Evolutionary conservation across 35 echinoderm and acorn worm genomes (phyloP).

Genomic region (Anneissia japonica): DNA sequence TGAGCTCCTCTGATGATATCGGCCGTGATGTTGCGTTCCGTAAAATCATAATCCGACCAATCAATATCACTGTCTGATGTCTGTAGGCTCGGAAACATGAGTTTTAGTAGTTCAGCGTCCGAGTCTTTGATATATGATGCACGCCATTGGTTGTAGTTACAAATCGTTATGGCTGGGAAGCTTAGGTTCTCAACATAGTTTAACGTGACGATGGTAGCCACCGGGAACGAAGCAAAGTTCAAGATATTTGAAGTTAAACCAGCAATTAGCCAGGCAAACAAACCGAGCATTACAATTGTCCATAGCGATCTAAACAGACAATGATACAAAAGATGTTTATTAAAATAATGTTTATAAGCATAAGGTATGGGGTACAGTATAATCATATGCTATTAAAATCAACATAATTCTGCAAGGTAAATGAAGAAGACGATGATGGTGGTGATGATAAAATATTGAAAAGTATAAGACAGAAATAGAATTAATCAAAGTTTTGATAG

Average conservation of each 20-base stretch:
- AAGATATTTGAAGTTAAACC: slow-evolving; percentile 12
- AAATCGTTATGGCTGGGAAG: slow-evolving; percentile 40
- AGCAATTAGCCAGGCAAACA: not conserved
- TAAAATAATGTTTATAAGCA: not conserved
- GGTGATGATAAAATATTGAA: no score
- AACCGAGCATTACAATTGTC: not conserved
- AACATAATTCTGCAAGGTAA: no score
- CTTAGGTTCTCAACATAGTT: slow-evolving; percentile 21
- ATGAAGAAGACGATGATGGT: no score
- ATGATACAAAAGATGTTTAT: not conserved
- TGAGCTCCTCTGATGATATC: slow-evolving; percentile 33
- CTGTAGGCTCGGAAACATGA: slow-evolving; percentile 21
- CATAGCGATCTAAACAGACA: not conserved
- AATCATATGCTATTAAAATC: no score
- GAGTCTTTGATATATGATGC: slow-evolving; percentile 19
- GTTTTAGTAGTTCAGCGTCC: slow-evolving; percentile 8
- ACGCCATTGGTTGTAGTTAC: slow-evolving; percentile 48
- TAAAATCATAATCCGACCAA: slow-evolving; percentile 44
- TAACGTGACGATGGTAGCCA: slow-evolving; percentile 19
- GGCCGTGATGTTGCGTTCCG: slow-evolving; percentile 30
- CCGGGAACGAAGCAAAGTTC: slow-evolving; percentile 21
- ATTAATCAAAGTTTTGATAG: no score
- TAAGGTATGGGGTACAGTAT: no score
- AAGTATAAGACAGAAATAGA: no score
- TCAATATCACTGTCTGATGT: slow-evolving; percentile 23